Base-by-base conservation (phyloP, 2,797 vertebrate genomes). In the Glossophaga mutica region DNA sequence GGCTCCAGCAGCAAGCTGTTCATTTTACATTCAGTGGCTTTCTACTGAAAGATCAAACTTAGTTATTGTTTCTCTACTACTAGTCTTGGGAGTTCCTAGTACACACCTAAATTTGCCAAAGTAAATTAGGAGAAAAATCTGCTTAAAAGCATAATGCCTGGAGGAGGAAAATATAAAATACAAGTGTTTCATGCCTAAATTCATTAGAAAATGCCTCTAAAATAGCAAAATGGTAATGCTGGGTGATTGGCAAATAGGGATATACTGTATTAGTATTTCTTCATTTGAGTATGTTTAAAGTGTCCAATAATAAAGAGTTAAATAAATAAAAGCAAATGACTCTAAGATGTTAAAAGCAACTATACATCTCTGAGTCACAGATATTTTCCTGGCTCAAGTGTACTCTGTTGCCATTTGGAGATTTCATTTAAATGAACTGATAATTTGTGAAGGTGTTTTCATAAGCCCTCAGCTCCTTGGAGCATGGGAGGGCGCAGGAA, bases 161-260 rank as follows among this genome's bases (percentile, higher is more conserved):
- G 65, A 77, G 9, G 32, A 57, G 32, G n/a, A 85, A 88, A 88
- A 91, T 73, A 89, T 12, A 90, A 78, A 91, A 88, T 48, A 3
- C 26, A 86, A 86, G 15, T 26, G 29, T 42, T 88, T 95, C 82
- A 87, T 59, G 32, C 55, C 34, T 42, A 78, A 77, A 50, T 24
- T 86, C 70, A 83, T 48, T 59, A 94, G 74, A 94, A 86, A 94
- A 86, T 52, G 29, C 22, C 73, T 94, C 39, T 70, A 89, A 73
- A 77, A 86, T 15, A 93, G 18, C 32, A 95, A 86, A 95, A 68
- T 68, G n/a, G 52, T 94, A 90, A 92, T 39, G n/a, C 11, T 22
- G 32, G 5, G 42, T 77, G 32, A 77, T 50, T 7, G 7, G 84
- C 55, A 94, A 82, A 73, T 16, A 39, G 24, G 11, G 24, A 2